phyloP scores from a whole-genome alignment of 2,888 invertebrate genomes.

The Tetragonula carbonaria region DNA sequence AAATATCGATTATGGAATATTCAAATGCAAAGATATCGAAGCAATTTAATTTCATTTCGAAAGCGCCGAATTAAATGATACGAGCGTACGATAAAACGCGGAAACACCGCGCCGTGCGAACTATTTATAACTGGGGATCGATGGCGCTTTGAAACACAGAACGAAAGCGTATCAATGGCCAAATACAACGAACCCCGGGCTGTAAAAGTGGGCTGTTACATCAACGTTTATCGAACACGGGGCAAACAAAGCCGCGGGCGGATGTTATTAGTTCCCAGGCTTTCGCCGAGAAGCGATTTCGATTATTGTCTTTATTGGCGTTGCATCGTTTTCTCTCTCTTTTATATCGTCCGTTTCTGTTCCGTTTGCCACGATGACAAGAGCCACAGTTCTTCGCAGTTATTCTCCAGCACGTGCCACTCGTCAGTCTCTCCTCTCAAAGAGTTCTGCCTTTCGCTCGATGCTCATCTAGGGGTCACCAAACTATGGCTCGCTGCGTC shows the following conservation, averaged over 20 bases:
- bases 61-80: too few species aligned
- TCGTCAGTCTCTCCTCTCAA: conserved; percentile 3
- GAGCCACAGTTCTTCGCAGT: background rate
- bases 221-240: background rate
- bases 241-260: background rate
- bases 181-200: background rate
- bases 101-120: too few species aligned
- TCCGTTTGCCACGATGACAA: background rate
- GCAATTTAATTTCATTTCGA: background rate
- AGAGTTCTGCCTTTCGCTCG: too few species aligned
- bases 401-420: background rate
- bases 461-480: background rate
- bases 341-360: background rate
- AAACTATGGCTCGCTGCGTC: too few species aligned
- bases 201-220: background rate
- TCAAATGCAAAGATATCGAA: background rate
- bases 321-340: background rate
- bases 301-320: background rate
- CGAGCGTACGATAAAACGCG: too few species aligned
- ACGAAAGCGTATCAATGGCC: background rate
- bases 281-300: background rate
- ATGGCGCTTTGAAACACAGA: background rate
- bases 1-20: too few species aligned
- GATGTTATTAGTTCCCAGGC: background rate
- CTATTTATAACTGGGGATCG: too few species aligned